Percentiles rank a stretch among this genome's conserved stretches.
phyloP scores from a whole-genome alignment of 2,113 vertebrate genomes.

The Delphinapterus leucas region DNA sequence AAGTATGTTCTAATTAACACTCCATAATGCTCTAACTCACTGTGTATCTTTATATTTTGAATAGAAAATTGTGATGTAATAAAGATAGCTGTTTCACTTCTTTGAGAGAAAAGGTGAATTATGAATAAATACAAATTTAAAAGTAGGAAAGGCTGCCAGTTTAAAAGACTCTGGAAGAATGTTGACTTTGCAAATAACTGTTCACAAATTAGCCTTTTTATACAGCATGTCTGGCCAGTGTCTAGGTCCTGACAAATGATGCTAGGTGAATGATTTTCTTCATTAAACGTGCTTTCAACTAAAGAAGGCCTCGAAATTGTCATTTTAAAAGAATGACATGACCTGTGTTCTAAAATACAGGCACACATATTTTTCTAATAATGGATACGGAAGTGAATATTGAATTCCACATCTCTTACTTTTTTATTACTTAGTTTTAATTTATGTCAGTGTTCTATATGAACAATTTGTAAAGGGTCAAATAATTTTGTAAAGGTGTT shows the following conservation, averaged over 20 bases:
- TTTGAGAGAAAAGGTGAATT: slow-evolving; percentile 9
- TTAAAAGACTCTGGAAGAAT: slow-evolving; percentile 23
- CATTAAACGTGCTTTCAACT: slow-evolving; percentile 36
- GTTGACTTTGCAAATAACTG: slow-evolving; percentile 36
- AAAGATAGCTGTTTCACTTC: background rate
- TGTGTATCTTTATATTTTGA: slow-evolving; percentile 23
- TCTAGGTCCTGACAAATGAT: slow-evolving; percentile 14
- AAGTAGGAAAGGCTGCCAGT: background rate
- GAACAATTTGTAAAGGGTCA: background rate
- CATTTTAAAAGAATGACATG: background rate
- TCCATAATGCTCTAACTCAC: background rate
- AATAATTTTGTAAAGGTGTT: background rate
- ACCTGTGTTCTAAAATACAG: background rate
- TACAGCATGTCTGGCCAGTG: background rate
- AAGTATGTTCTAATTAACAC: slow-evolving; percentile 22
- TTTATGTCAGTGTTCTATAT: background rate
- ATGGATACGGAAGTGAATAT: background rate
- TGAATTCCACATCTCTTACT: background rate
- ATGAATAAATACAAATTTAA: slow-evolving; percentile 38
- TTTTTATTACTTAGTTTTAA: background rate
- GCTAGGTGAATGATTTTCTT: background rate
- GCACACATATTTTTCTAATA: slow-evolving; percentile 1
- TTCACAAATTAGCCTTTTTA: slow-evolving; percentile 37
- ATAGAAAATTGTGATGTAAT: slow-evolving; percentile 22
- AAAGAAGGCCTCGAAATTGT: background rate